These are phyloP conservation scores for Amazona vittata DNA, from an alignment of 2,113 vertebrate species.

Conservation along the genomic window DNA sequence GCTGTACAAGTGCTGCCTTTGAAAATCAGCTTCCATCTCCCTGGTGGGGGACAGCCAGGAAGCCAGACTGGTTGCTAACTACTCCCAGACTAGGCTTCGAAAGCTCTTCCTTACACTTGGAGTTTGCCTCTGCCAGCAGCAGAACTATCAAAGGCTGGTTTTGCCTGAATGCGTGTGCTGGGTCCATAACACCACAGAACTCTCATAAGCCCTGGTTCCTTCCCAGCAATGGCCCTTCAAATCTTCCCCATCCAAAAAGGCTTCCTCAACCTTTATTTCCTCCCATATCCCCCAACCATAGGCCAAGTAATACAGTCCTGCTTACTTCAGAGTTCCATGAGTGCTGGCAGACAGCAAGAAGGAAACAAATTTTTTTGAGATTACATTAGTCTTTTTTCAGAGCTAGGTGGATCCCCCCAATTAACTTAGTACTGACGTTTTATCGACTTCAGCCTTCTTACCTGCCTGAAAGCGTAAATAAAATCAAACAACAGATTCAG, in stretches of 20 bases:
- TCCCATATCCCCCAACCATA: not conserved
- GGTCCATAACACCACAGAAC: not conserved
- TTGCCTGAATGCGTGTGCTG: not conserved
- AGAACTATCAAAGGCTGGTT: not conserved
- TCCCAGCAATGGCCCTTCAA: not conserved
- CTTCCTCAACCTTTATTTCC: not conserved
- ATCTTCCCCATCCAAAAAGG: not conserved
- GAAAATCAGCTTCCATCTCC: not conserved
- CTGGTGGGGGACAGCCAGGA: not conserved
- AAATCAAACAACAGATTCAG: not conserved
- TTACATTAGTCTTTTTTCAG: not conserved
- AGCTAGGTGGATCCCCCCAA: not conserved
- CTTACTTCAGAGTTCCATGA: not conserved
- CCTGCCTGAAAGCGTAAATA: not conserved
- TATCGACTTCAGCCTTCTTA: not conserved
- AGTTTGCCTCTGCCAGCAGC: not conserved
- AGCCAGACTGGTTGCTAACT: not conserved
- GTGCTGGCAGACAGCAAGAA: not conserved
- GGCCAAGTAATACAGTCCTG: not conserved
- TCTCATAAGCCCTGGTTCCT: not conserved
- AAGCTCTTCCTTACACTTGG: not conserved
- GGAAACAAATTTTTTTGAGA: not conserved
- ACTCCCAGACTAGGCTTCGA: not conserved
- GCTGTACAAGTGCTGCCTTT: not conserved
- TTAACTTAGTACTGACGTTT: not conserved